A percentile compares a stretch with the other conserved stretches of the same genome.
These are phyloP conservation scores for Acanthurus leucopareius DNA, from an alignment of 2,797 vertebrate species.

Conservation along the genomic window DNA sequence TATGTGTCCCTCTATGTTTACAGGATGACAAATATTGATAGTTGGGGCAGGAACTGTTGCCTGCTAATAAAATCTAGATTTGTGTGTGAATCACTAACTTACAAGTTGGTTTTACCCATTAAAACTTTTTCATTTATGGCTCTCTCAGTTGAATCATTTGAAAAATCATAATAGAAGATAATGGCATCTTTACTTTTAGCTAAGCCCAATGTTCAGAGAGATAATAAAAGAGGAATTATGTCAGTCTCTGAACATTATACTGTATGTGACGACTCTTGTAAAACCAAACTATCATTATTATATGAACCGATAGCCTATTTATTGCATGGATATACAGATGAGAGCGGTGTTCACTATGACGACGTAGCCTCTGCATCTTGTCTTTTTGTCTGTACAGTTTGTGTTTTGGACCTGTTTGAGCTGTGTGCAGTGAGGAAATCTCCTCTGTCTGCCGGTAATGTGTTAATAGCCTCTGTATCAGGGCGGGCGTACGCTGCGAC, in stretches of 20 bases:
- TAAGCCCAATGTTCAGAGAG: neutral
- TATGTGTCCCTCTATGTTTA: neutral
- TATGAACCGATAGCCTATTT: neutral
- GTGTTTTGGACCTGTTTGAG: neutral
- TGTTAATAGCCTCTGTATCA: neutral
- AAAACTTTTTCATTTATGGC: neutral
- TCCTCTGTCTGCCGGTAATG: constrained; percentile 16
- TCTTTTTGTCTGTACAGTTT: neutral
- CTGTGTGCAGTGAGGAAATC: constrained; percentile 13
- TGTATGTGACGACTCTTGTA: neutral
- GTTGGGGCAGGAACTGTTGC: neutral
- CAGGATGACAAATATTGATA: neutral
- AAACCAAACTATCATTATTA: neutral
- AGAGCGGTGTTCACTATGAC: neutral
- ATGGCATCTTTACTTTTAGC: neutral
- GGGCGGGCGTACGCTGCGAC: constrained; percentile 60
- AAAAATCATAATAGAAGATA: neutral
- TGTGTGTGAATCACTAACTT: no score
- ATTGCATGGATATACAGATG: neutral
- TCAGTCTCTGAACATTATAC: neutral
- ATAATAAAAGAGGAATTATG: neutral
- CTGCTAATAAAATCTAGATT: no score
- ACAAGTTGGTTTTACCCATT: neutral
- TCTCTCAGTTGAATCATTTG: neutral
- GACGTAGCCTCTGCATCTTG: neutral